Percentiles rank a stretch among this genome's conserved stretches.
Conservation (phyloP, 64 coral and sea anemone genomes). For the Acropora yongei region DNA sequence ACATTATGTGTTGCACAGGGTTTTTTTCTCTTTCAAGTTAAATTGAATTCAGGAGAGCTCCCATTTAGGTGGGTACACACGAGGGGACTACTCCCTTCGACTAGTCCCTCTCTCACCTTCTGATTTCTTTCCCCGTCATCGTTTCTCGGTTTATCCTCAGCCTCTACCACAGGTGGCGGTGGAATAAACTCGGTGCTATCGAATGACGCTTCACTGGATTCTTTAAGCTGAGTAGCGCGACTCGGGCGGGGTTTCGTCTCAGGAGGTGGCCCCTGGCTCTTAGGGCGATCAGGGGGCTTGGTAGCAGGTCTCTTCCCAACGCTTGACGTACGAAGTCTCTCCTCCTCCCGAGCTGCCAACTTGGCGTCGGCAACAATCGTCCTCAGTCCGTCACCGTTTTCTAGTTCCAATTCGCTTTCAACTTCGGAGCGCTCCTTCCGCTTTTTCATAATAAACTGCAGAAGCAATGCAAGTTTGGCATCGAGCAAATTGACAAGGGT, state of each 20-base stretch:
- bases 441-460: conserved; percentile 64
- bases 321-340: conserved; percentile 15
- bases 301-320: not conserved
- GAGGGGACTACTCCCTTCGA: too few species aligned
- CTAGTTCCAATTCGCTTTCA: not conserved
- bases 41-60: too few species aligned
- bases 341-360: conserved; percentile 11
- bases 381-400: conserved; percentile 36
- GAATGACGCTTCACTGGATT: conserved; percentile 32
- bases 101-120: not conserved
- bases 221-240: not conserved
- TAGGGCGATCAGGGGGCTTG: conserved; percentile 2
- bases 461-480: not conserved
- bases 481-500: too few species aligned
- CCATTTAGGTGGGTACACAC: too few species aligned
- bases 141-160: conserved; percentile 5
- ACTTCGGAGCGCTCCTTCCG: conserved; percentile 49
- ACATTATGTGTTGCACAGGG: too few species aligned
- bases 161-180: conserved; percentile 33
- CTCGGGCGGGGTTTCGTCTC: conserved; percentile 4
- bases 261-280: conserved; percentile 19
- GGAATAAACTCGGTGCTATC: conserved; percentile 11
- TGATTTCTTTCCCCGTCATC: not conserved
- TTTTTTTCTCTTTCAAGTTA: too few species aligned
- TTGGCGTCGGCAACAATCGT: conserved; percentile 48